A percentile compares a stretch with the other conserved stretches of the same genome.
phyloP scores from a whole-genome alignment of 2,888 invertebrate genomes.

The Temnothorax rugatulus region DNA sequence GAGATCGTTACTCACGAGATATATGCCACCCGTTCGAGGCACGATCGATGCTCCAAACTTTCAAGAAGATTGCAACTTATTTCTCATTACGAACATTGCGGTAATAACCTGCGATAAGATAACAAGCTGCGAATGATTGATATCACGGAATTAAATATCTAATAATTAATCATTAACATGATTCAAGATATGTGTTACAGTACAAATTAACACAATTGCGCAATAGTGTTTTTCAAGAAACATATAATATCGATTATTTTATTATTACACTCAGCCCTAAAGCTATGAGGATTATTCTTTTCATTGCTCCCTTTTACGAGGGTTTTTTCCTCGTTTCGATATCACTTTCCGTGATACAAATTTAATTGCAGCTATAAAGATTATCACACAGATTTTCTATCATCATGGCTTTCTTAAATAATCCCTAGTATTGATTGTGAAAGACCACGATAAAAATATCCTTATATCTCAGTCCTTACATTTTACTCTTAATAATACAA shows the following conservation, averaged over 20 bases:
- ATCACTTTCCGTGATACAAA: constrained; percentile 63
- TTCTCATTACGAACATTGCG: constrained; percentile 20
- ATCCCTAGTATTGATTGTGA: constrained; percentile 9
- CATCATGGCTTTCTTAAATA: background rate
- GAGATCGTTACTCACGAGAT: constrained; percentile 29
- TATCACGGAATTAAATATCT: constrained; percentile 18
- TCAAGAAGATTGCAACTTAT: constrained; percentile 36
- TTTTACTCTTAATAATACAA: background rate
- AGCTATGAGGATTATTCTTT: constrained; percentile 40
- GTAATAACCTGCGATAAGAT: background rate
- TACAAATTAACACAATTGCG: constrained; percentile 8
- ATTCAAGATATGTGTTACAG: background rate
- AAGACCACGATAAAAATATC: background rate
- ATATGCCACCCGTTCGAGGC: constrained; percentile 14
- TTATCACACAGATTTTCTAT: constrained; percentile 59
- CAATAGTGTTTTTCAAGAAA: background rate
- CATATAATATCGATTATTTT: constrained; percentile 35
- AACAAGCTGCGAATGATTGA: background rate
- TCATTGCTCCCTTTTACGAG: constrained; percentile 60
- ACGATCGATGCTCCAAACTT: constrained; percentile 35
- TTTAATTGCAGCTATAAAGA: constrained; percentile 61
- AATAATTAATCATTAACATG: constrained; percentile 20
- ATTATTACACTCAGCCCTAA: constrained; percentile 20
- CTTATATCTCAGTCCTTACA: background rate
- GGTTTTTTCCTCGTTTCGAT: constrained; percentile 31